Conservation (phyloP, 2,797 vertebrate genomes). For the Hybognathus amarus region DNA sequence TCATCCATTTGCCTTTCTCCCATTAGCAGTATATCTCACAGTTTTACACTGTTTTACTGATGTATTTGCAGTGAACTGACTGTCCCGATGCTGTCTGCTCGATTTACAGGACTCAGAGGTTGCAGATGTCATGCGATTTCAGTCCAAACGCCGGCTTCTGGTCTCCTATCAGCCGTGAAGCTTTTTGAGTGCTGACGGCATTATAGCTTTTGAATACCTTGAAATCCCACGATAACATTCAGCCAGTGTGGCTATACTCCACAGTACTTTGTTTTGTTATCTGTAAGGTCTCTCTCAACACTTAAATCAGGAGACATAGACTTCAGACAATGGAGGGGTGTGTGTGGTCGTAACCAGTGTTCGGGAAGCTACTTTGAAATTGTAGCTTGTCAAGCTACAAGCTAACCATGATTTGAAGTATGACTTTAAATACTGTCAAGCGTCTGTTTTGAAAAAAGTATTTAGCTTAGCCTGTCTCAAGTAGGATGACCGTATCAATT, state of each 20-base stretch:
- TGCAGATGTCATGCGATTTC: slow-evolving; percentile 24
- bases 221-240: slow-evolving; percentile 36
- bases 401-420: neutral
- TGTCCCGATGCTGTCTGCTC: slow-evolving; percentile 45
- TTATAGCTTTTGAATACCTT: slow-evolving; percentile 41
- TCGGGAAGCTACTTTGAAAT: neutral
- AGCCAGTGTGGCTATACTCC: neutral
- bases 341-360: neutral
- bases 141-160: slow-evolving; percentile 2
- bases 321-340: neutral
- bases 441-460: neutral
- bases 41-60: slow-evolving; percentile 65
- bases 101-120: slow-evolving; percentile 50
- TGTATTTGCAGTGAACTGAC: slow-evolving; percentile 54
- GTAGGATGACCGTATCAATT: too few species aligned
- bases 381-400: neutral
- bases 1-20: slow-evolving; percentile 58
- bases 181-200: slow-evolving; percentile 34
- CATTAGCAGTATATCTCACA: slow-evolving; percentile 48
- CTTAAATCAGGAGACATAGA: neutral
- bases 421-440: neutral
- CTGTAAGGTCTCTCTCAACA: slow-evolving; percentile 1
- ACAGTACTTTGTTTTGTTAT: slow-evolving; percentile 28
- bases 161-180: slow-evolving; percentile 32
- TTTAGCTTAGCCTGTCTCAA: neutral